Evolutionary conservation across 2,113 vertebrate genomes (phyloP), one percentile per base, ranked within the genome.

Genomic region (Pterophyllum scalare): DNA sequence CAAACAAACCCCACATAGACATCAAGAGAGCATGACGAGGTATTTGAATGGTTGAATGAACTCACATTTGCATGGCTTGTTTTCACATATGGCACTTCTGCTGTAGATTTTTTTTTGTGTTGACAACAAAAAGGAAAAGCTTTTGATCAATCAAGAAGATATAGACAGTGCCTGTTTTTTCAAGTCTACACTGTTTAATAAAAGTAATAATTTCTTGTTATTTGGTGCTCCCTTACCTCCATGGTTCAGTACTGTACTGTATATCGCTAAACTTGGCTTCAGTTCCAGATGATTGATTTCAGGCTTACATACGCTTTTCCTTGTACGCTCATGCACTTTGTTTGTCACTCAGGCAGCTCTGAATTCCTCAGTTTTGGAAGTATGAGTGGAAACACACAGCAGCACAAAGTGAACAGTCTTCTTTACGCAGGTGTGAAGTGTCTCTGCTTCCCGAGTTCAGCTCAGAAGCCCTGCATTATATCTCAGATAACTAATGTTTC

Each of bases 131-230:
- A 54, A 70, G 22, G 46, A 72, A 72, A 52, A 72, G 3, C 65
- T 52, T 72, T 52, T 28, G 43, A 72, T 13, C 24, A 13, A 4
- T 52, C 0, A 3, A 43, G 80, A 76, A 52, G 74, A 40, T 82
- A n/a, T 17, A 70, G 15, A 40, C 15, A 46, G 15, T 7, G 1
- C 57, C 75, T 43, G 15, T 54, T 28, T 15, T 79, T 88, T 86
- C 56, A 84, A 56, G 59, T 20, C 83, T 59, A 22, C 84, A 49
- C 76, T 7, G n/a, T 80, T 82, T 61, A 83, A 56, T 81, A 85
- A 80, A 77, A 52, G 64, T 77, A 87, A 90, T 90, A 86, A 65
- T 82, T 85, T 83, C 52, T 26, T 80, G 77, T 79, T 83, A 86
- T 83, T 78, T 87, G 89, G 89, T 74, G 80, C 81, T 43, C 72